A percentile compares a stretch with the other conserved stretches of the same genome.
Evolutionary conservation across 2,888 invertebrate genomes (phyloP).

Genomic region (Thelaira solivaga): DNA sequence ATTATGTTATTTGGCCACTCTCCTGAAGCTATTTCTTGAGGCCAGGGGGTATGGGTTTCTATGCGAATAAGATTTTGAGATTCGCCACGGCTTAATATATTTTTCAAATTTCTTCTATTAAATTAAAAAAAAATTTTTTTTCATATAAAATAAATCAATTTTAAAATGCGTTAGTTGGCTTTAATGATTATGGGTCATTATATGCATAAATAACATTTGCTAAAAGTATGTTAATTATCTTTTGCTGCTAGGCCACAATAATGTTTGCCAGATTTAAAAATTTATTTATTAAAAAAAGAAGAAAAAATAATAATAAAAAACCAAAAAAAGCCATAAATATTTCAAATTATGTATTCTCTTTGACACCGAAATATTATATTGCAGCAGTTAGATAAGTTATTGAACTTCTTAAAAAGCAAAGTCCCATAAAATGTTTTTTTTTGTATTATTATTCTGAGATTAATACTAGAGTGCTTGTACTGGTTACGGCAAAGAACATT

Average conservation of each 20-base stretch:
- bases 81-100: no score
- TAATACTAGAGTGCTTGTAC: slow-evolving; percentile 10
- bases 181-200: neutral
- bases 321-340: neutral
- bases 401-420: slow-evolving; percentile 10
- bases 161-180: neutral
- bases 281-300: no score
- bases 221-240: slow-evolving; percentile 14
- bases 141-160: neutral
- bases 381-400: slow-evolving; percentile 6
- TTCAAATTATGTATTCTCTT: neutral
- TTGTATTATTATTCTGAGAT: slow-evolving; percentile 11
- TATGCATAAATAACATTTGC: neutral
- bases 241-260: neutral
- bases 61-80: no score
- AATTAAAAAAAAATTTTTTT: neutral
- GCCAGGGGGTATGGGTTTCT: no score
- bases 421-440: neutral
- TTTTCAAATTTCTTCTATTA: neutral
- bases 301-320: neutral
- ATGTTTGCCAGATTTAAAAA: neutral
- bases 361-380: neutral
- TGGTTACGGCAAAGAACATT: neutral
- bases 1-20: no score
- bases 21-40: no score